Conservation (phyloP, 2,797 vertebrate genomes). For the Falco rusticolus region DNA sequence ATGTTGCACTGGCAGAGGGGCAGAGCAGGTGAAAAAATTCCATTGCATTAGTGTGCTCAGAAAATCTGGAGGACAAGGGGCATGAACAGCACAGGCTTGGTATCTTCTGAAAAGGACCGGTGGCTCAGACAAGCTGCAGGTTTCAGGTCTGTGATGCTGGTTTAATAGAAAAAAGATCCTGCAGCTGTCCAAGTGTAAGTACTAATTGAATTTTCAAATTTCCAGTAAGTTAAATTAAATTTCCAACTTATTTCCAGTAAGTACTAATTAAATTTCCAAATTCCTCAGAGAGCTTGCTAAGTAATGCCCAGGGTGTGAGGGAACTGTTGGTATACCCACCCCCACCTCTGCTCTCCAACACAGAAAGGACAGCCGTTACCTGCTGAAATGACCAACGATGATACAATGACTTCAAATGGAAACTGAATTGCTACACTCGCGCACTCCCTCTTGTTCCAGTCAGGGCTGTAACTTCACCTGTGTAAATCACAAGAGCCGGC, state of each 20-base stretch:
- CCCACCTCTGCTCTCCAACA: neutral
- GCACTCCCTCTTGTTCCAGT: neutral
- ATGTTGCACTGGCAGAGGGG: neutral
- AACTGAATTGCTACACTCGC: neutral
- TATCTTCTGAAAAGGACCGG: neutral
- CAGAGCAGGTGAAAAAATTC: neutral
- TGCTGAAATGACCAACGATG: neutral
- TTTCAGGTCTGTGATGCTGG: neutral
- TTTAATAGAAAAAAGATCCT: neutral
- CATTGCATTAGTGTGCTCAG: neutral
- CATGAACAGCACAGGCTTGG: neutral
- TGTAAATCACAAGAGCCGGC: neutral
- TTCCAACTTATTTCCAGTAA: neutral
- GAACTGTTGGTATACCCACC: neutral
- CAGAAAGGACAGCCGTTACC: neutral
- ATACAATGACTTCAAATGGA: neutral
- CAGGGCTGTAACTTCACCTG: neutral
- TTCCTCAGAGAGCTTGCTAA: neutral
- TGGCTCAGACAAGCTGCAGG: neutral
- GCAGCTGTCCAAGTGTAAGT: neutral
- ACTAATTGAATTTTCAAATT: neutral
- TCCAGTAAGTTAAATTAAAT: neutral
- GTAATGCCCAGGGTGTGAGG: neutral
- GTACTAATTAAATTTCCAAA: neutral
- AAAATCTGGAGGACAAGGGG: neutral